These are phyloP conservation scores for Leptopilina clavipes DNA, from an alignment of 1,140 invertebrate species.

Conservation along the genomic window DNA sequence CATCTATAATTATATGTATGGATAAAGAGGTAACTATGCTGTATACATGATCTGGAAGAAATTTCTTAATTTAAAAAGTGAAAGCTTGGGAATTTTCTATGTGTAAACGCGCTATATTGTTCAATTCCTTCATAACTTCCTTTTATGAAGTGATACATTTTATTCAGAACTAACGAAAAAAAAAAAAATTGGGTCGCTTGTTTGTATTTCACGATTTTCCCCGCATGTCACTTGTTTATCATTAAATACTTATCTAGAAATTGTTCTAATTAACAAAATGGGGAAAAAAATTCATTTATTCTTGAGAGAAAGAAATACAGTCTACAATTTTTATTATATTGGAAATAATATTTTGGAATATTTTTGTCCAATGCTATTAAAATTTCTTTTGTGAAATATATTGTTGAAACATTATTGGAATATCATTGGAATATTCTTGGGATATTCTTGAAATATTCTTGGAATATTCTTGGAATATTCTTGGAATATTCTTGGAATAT, in stretches of 20 bases:
- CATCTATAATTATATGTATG: slow-evolving; percentile 4
- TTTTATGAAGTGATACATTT: not conserved
- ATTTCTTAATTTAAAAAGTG: slow-evolving; percentile 37
- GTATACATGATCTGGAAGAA: not conserved
- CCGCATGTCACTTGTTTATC: too few species aligned
- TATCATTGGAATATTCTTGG: too few species aligned
- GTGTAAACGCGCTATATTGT: slow-evolving; percentile 24
- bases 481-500: too few species aligned
- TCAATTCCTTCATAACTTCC: slow-evolving; percentile 14
- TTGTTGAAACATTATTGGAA: too few species aligned
- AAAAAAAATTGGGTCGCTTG: not conserved
- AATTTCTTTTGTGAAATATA: too few species aligned
- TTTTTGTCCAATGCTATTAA: too few species aligned
- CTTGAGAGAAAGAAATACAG: slow-evolving; percentile 44
- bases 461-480: too few species aligned
- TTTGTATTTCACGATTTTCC: too few species aligned
- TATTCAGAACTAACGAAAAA: not conserved
- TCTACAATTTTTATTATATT: too few species aligned
- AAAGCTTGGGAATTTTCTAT: slow-evolving; percentile 38
- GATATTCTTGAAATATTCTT: too few species aligned
- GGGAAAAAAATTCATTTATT: not conserved
- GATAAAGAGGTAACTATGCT: not conserved
- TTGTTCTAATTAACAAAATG: not conserved
- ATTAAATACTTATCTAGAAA: not conserved
- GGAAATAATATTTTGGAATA: too few species aligned